Base-by-base conservation (phyloP, 2,888 invertebrate genomes). In the Crepidodera aurea region DNA sequence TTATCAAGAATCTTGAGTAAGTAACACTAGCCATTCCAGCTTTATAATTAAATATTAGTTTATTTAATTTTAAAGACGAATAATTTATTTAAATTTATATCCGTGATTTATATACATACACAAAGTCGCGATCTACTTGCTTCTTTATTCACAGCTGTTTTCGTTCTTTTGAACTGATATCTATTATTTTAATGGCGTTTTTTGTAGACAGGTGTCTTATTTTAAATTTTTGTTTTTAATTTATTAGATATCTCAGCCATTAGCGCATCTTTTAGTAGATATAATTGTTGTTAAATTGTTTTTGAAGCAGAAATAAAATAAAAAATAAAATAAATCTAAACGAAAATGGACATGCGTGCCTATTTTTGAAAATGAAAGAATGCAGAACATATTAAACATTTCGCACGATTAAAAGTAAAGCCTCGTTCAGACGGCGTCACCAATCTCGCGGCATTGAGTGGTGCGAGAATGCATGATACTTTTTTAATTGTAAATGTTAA, bases 1-100 rank as follows among this genome's bases (percentile, higher is more conserved):
- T 42, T 42, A 42, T 42, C 42, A 19, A 13, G 16, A 42, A 42
- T 42, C 42, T 42, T 16, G 10, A 18, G 16, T 7, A 42, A 42
- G 16, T 18, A 42, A 42, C 42, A 42, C 42, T 19, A 42, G 10
- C 29, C 10, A 8, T 29, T 29, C 29, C 10, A 29, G 29, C 10
- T 29, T 29, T 8, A 29, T 8, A 29, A 8, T 2, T 29, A 10
- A 29, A 29, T 29, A 29, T 29, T 25, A 3, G 25, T 7, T 7
- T 5, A 3, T 25, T 25, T 25, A 25, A 25, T 25, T 25, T 25
- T 25, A 25, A 25, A 29, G 29, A 8, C 2, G 29, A 7, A 29
- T 8, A 8, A 29, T 8, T 29, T 25, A 25, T 25, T 25, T 25
- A 25, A 29, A 29, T 29, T 29, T 8, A 29, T 29, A 8, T 29